These are phyloP conservation scores for zebrafish (Danio rerio) DNA, from an alignment of 2,113 vertebrate species.

Conservation along the genomic window DNA sequence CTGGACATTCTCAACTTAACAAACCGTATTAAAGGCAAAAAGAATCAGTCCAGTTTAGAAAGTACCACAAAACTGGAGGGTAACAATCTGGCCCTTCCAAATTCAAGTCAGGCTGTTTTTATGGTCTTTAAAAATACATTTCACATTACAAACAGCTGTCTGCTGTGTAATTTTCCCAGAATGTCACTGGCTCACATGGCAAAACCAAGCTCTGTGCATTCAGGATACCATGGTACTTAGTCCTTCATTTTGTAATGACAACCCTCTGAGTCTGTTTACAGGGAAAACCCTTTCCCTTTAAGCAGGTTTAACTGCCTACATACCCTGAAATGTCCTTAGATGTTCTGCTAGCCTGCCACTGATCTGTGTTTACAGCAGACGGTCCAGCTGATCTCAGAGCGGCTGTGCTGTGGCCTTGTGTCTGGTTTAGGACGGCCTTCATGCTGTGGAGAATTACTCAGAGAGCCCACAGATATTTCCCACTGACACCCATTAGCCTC, in stretches of 20 bases:
- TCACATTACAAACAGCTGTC: slow-evolving; percentile 80
- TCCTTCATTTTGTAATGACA: slow-evolving; percentile 72
- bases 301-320: slow-evolving; percentile 23
- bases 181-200: slow-evolving; percentile 67
- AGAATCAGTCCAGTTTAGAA: slow-evolving; percentile 2
- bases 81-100: slow-evolving; percentile 42
- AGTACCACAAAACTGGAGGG: neutral
- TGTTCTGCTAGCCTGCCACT: slow-evolving; percentile 22
- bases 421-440: neutral
- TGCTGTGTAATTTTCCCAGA: slow-evolving; percentile 78
- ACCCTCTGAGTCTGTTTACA: slow-evolving; percentile 60
- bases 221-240: slow-evolving; percentile 79
- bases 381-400: slow-evolving; percentile 2
- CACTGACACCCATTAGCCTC: slow-evolving; percentile 26
- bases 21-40: slow-evolving; percentile 10
- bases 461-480: slow-evolving; percentile 35
- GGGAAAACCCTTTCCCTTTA: slow-evolving; percentile 53
- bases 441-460: slow-evolving; percentile 1
- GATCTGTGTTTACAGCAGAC: slow-evolving; percentile 34
- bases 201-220: slow-evolving; percentile 75
- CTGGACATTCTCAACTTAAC: slow-evolving; percentile 2
- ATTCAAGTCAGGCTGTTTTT: slow-evolving; percentile 67
- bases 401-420: slow-evolving; percentile 12
- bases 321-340: neutral
- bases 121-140: slow-evolving; percentile 77